Conservation (phyloP, 2,888 invertebrate species). For the Bombylius discolor region DNA sequence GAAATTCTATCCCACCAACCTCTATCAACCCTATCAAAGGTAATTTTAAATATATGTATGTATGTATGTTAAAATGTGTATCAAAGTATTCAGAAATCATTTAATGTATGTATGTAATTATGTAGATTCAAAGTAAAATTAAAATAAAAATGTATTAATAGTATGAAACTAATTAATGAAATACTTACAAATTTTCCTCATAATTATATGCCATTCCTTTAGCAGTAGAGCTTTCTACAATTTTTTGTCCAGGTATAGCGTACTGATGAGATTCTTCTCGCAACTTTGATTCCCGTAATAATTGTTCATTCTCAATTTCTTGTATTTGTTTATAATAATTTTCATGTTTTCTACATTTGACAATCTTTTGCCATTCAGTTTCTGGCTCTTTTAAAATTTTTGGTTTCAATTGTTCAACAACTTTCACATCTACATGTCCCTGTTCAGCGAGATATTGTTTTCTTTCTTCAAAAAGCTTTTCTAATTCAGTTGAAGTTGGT, state of each 20-base stretch:
- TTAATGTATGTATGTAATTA: no score
- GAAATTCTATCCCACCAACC: no score
- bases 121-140: not conserved
- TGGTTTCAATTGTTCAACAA: slow-evolving; percentile 45
- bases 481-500: slow-evolving; percentile 67
- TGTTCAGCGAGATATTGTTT: slow-evolving; percentile 55
- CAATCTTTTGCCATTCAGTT: slow-evolving; percentile 74
- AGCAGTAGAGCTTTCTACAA: slow-evolving; percentile 59
- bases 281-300: slow-evolving; percentile 65
- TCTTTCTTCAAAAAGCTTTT: slow-evolving; percentile 78
- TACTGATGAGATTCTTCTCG: slow-evolving; percentile 69
- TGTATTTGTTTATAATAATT: slow-evolving; percentile 73
- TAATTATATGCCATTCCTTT: slow-evolving; percentile 82
- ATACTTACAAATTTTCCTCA: slow-evolving; percentile 69
- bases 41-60: no score
- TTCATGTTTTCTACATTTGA: slow-evolving; percentile 68
- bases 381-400: slow-evolving; percentile 59
- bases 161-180: not conserved
- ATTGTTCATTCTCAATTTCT: slow-evolving; percentile 71
- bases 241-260: slow-evolving; percentile 72
- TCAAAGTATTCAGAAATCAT: no score
- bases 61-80: no score
- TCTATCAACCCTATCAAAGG: no score
- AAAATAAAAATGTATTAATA: slow-evolving; percentile 11
- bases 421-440: slow-evolving; percentile 45